A percentile compares a stretch with the other conserved stretches of the same genome.
Conservation (phyloP, 2,113 vertebrate species). For the Gavia stellata region DNA sequence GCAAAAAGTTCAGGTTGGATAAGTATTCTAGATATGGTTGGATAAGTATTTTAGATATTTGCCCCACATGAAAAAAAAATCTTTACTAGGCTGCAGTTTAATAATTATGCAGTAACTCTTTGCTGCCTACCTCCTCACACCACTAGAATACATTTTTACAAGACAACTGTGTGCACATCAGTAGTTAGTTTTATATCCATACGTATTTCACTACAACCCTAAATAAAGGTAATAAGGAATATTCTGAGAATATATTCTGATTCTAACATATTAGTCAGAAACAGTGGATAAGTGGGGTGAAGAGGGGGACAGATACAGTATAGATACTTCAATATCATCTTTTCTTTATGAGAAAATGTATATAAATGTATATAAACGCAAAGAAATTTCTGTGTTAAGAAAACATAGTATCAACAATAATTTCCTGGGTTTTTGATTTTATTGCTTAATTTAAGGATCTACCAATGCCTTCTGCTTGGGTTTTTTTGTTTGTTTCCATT, state of each 20-base stretch:
- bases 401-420: neutral
- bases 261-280: neutral
- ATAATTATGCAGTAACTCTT: neutral
- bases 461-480: neutral
- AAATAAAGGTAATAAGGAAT: neutral
- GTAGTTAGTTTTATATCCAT: neutral
- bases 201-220: neutral
- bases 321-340: neutral
- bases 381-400: neutral
- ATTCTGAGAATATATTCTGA: neutral
- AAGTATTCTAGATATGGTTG: neutral
- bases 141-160: neutral
- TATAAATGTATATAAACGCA: neutral
- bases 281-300: neutral
- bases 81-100: neutral
- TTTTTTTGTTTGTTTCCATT: neutral
- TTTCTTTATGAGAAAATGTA: neutral
- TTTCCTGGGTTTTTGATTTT: neutral
- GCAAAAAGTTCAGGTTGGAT: neutral
- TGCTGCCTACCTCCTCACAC: neutral
- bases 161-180: neutral
- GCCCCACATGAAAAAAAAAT: neutral
- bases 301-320: neutral
- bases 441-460: neutral
- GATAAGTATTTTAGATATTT: neutral